phyloP scores from a whole-genome alignment of 2,797 vertebrate species.

The Cryptoblepharus egeriae region DNA sequence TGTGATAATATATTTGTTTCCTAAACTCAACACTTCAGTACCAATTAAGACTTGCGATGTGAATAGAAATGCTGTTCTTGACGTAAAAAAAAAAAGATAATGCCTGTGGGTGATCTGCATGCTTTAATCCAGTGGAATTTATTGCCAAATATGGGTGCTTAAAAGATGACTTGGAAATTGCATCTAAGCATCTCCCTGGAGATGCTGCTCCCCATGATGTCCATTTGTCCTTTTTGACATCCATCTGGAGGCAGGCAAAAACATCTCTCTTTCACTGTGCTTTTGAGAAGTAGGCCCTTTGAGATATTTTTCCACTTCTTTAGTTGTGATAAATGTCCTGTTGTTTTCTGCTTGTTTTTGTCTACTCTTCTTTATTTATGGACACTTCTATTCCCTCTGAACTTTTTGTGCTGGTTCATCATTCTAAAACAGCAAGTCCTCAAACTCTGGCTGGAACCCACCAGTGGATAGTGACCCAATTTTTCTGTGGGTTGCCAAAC shows the following conservation, averaged over 20 bases:
- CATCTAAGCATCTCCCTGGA: background rate
- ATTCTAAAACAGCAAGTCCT: too few relatives aligned
- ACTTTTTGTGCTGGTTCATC: too few relatives aligned
- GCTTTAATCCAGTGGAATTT: background rate
- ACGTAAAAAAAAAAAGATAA: background rate
- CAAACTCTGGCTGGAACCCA: too few relatives aligned
- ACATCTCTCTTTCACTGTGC: background rate
- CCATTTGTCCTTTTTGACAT: background rate
- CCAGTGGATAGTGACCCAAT: too few relatives aligned
- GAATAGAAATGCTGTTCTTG: background rate
- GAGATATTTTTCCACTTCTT: too few relatives aligned
- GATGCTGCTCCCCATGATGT: background rate
- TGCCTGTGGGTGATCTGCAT: background rate
- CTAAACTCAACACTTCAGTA: background rate
- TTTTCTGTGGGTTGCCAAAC: too few relatives aligned
- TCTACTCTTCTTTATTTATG: too few relatives aligned
- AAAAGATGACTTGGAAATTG: too few relatives aligned
- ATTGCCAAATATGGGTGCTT: background rate
- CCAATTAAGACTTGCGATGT: background rate
- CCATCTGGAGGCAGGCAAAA: background rate
- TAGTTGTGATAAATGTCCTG: too few relatives aligned
- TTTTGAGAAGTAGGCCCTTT: too few relatives aligned
- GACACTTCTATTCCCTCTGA: too few relatives aligned
- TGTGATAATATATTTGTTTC: background rate
- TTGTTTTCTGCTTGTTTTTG: too few relatives aligned